Conservation (phyloP, 2,113 vertebrate species). For the zebrafish (Danio rerio) region GRCz12tu NC_133185.1:43114501-43115000, state of each 20-base stretch:
- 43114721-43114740: constrained; percentile 7
- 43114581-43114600: constrained; percentile 87
- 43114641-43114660: constrained; percentile 36
- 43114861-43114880: neutral
- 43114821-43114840: neutral
- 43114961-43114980: too few species aligned
- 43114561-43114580: constrained; percentile 85
- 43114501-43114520: constrained; percentile 84
- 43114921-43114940: too few species aligned
- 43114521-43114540: constrained; percentile 80
- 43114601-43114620: constrained; percentile 81
- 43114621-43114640: constrained; percentile 61
- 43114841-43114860: neutral
- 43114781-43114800: neutral
- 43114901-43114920: too few species aligned
- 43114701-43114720: constrained; percentile 38
- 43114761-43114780: neutral
- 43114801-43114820: neutral
- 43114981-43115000: too few species aligned
- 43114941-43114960: too few species aligned
- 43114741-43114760: constrained; percentile 19
- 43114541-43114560: constrained; percentile 84
- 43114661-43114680: constrained; percentile 32
- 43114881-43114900: too few species aligned
- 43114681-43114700: constrained; percentile 45